These are phyloP conservation scores for Danaus chrysippus DNA, from an alignment of 2,888 invertebrate species.

Conservation along the genomic window DNA sequence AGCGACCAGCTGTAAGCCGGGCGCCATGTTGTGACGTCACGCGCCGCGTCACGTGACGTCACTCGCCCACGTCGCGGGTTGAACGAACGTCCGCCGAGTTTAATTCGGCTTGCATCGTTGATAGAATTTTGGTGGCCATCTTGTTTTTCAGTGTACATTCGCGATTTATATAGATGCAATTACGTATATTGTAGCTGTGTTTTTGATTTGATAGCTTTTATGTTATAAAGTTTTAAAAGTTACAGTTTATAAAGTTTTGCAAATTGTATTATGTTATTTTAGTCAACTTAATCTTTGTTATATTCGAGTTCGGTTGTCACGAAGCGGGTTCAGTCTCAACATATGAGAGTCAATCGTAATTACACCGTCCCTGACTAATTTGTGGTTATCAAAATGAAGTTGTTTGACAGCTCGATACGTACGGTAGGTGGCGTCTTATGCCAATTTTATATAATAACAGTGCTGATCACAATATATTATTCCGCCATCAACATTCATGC, in stretches of 20 bases:
- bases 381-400: constrained; percentile 29
- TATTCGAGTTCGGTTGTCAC: too few species aligned
- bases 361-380: constrained; percentile 36
- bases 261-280: background rate
- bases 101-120: constrained; percentile 65
- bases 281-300: too few species aligned
- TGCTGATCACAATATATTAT: background rate
- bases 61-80: constrained; percentile 51
- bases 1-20: constrained; percentile 39
- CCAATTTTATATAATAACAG: constrained; percentile 1
- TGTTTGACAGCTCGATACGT: constrained; percentile 28
- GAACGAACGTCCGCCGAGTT: constrained; percentile 73
- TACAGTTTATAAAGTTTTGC: constrained; percentile 14
- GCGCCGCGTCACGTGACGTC: constrained; percentile 55
- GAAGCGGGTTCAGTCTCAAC: constrained; percentile 45
- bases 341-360: constrained; percentile 33
- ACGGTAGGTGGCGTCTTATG: constrained; percentile 22
- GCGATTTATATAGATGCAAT: constrained; percentile 24
- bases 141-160: constrained; percentile 42
- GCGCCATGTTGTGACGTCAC: constrained; percentile 55
- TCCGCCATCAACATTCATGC: background rate
- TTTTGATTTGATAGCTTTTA: constrained; percentile 23
- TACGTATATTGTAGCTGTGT: constrained; percentile 19
- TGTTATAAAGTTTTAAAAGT: constrained; percentile 19
- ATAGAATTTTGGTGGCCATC: constrained; percentile 54